phyloP scores from a whole-genome alignment of 2,113 vertebrate species.

The Ameiurus melas region DNA sequence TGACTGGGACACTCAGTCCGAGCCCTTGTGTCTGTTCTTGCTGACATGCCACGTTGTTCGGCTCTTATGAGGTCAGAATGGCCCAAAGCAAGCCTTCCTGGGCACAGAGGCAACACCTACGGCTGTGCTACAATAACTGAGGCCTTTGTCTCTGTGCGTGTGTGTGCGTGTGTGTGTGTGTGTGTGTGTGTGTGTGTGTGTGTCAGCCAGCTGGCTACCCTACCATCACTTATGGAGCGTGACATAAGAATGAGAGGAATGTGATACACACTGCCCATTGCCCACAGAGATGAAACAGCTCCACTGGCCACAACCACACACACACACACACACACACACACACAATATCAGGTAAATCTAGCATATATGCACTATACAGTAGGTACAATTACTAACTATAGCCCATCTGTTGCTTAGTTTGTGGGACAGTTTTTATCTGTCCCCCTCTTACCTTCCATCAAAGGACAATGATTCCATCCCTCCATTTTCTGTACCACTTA shows the following conservation, averaged over 20 bases:
- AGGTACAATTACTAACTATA: background rate
- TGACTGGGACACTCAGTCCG: constrained; percentile 55
- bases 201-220: constrained; percentile 11
- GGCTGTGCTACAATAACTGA: constrained; percentile 51
- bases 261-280: constrained; percentile 23
- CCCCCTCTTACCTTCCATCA: too few species aligned
- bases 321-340: background rate
- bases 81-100: constrained; percentile 53
- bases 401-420: background rate
- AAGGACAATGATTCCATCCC: too few species aligned
- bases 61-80: constrained; percentile 56
- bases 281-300: constrained; percentile 33
- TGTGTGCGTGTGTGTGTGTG: constrained; percentile 31
- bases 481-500: too few species aligned
- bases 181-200: constrained; percentile 31
- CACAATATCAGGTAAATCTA: background rate
- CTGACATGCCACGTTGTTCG: constrained; percentile 47
- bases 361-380: background rate
- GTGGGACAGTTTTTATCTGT: background rate
- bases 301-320: background rate
- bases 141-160: constrained; percentile 44
- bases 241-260: constrained; percentile 49
- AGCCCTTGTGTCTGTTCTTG: constrained; percentile 63
- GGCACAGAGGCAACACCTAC: constrained; percentile 68
- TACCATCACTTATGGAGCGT: constrained; percentile 28